phyloP scores from a whole-genome alignment of 2,797 vertebrate genomes.

The Iguana delicatissima region DNA sequence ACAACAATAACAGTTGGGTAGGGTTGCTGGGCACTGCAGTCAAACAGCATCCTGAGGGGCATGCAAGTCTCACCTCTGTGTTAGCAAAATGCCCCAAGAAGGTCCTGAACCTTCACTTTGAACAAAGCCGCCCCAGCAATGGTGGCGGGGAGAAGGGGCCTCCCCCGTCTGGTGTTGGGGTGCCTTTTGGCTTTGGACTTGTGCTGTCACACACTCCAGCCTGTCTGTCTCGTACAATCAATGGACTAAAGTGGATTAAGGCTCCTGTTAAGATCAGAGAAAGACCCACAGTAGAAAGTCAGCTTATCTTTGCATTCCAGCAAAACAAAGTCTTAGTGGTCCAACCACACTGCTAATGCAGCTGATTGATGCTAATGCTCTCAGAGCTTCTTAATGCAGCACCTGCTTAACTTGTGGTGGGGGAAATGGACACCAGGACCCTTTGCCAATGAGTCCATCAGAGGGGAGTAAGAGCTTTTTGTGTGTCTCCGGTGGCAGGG shows the following conservation, averaged over 20 bases:
- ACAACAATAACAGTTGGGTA: no score
- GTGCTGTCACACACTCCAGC: background rate
- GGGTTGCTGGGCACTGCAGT: no score
- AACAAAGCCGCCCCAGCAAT: no score
- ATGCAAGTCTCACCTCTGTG: no score
- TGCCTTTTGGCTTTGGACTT: background rate
- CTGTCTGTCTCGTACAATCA: background rate
- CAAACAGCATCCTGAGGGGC: no score
- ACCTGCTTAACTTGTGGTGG: background rate
- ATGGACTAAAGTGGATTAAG: conserved; percentile 3
- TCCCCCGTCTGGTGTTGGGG: no score
- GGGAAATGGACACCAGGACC: background rate
- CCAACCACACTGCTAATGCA: background rate
- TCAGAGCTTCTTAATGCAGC: background rate
- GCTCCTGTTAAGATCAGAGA: background rate
- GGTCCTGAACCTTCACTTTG: background rate
- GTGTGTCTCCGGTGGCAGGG: background rate
- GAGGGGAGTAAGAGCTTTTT: background rate
- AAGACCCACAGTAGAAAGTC: background rate
- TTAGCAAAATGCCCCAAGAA: no score
- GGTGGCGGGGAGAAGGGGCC: background rate
- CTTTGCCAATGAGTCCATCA: background rate
- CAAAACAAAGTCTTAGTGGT: background rate
- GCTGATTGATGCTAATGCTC: conserved; percentile 10
- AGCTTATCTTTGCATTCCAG: background rate